These are phyloP conservation scores for Dasysyrphus albostriatus DNA, from an alignment of 2,888 invertebrate genomes.

Conservation along the genomic window DNA sequence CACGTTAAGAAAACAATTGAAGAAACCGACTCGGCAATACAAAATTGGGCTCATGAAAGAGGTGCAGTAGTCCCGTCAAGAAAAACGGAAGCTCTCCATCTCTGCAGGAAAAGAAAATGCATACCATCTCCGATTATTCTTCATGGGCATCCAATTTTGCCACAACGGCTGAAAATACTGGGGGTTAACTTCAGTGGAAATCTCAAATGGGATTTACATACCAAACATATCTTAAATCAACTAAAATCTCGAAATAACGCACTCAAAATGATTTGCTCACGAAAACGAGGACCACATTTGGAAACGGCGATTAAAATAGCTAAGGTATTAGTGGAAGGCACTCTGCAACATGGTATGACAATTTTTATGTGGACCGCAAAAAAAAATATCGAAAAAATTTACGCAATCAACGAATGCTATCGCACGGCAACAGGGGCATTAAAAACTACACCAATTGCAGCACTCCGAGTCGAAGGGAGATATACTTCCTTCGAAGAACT, in stretches of 20 bases:
- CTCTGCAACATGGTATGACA: conserved; percentile 27
- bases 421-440: conserved; percentile 29
- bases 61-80: conserved; percentile 7
- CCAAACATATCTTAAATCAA: conserved; percentile 1
- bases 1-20: not conserved
- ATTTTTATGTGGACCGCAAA: no score
- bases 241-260: conserved; percentile 25
- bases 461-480: conserved; percentile 28
- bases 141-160: not conserved
- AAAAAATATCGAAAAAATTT: not conserved
- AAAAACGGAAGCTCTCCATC: no score
- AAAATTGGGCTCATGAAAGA: conserved; percentile 28
- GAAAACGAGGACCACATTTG: not conserved
- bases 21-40: conserved; percentile 17
- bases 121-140: not conserved
- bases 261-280: conserved; percentile 16
- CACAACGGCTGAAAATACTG: conserved; percentile 2
- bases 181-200: conserved; percentile 13
- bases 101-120: conserved; percentile 26
- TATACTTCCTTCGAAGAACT: not conserved
- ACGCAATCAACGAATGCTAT: conserved; percentile 37
- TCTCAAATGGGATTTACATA: conserved; percentile 5
- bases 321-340: not conserved
- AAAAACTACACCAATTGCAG: conserved; percentile 25
- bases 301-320: not conserved